Conservation (phyloP, 2,113 vertebrate genomes). For the Nipponia nippon region DNA sequence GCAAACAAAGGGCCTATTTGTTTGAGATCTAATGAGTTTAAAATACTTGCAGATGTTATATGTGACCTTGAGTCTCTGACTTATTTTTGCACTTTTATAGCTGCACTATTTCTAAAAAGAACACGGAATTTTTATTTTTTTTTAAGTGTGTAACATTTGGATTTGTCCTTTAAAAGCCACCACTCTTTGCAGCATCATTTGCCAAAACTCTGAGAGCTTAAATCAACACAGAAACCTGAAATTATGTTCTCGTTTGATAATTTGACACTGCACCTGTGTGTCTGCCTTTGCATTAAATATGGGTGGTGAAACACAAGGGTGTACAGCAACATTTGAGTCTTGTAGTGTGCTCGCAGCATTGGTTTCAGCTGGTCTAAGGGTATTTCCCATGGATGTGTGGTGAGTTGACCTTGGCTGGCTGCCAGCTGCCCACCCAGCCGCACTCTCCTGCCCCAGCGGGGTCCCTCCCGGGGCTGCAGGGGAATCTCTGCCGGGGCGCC, state of each 20-base stretch:
- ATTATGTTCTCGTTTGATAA: neutral
- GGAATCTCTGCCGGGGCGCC: fast-evolving
- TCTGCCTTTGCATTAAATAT: neutral
- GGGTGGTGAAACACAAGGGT: neutral
- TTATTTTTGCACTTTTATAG: neutral
- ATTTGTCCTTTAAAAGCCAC: neutral
- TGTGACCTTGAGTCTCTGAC: neutral
- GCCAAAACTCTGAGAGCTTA: neutral
- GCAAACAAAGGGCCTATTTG: neutral
- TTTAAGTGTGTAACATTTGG: neutral
- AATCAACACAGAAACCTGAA: neutral
- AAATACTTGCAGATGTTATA: neutral
- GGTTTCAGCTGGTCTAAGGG: neutral
- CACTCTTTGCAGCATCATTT: neutral
- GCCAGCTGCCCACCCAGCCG: neutral
- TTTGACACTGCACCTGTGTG: neutral
- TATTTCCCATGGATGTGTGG: neutral
- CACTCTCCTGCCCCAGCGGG: neutral
- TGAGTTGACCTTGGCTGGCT: neutral
- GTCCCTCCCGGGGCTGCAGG: fast-evolving
- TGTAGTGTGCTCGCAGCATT: neutral
- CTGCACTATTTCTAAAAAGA: neutral
- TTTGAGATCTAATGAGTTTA: neutral
- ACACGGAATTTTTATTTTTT: neutral
- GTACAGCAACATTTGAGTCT: neutral